Conservation (phyloP, 2,113 vertebrate species). For the Pseudolaguvia tuberculata region DNA sequence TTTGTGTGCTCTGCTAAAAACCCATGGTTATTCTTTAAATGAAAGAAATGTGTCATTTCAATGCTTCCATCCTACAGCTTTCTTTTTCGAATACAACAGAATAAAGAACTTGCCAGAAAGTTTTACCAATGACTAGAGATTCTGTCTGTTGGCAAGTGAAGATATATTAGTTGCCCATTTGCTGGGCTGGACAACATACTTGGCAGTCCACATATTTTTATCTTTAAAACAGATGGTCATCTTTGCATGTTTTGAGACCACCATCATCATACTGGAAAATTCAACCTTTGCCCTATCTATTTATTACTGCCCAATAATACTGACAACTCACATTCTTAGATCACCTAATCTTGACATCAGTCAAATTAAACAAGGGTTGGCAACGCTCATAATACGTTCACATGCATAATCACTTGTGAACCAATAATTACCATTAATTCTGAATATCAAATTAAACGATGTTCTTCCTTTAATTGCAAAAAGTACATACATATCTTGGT, state of each 20-base stretch:
- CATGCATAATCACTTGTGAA: background rate
- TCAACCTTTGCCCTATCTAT: background rate
- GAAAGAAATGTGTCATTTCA: too few species aligned
- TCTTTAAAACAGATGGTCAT: background rate
- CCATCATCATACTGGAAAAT: constrained; percentile 4
- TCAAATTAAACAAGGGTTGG: background rate
- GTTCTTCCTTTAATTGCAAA: background rate
- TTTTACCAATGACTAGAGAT: background rate
- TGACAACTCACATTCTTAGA: background rate
- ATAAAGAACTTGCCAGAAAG: background rate
- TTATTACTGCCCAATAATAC: background rate
- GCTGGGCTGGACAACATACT: background rate
- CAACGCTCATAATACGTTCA: background rate
- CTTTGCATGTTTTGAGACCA: constrained; percentile 6
- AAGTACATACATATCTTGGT: background rate
- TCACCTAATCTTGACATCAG: background rate
- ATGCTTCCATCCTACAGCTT: background rate
- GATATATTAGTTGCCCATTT: background rate
- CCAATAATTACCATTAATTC: background rate
- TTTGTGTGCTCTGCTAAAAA: too few species aligned
- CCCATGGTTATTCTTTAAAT: too few species aligned
- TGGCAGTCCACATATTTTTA: background rate
- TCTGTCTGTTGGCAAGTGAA: background rate
- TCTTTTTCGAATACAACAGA: background rate
- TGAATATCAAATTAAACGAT: background rate